Evolutionary conservation across 2,888 invertebrate species (phyloP).

Genomic region (Rutpela maculata): DNA sequence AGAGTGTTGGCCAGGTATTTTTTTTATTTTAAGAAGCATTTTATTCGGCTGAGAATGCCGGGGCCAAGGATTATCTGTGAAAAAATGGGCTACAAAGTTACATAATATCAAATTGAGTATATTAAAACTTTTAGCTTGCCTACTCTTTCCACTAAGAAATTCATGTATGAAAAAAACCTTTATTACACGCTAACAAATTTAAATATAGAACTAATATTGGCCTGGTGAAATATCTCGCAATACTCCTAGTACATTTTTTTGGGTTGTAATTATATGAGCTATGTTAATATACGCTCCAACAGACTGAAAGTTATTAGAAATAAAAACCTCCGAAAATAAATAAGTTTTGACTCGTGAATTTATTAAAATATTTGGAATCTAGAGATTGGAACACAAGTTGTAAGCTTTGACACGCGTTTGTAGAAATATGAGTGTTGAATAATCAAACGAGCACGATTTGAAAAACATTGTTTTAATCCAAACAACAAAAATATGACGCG

Average conservation of each 20-base stretch:
- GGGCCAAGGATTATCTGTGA: background rate
- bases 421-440: background rate
- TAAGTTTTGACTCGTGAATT: background rate
- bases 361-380: background rate
- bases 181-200: constrained; percentile 15
- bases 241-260: constrained; percentile 17
- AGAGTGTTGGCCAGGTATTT: background rate
- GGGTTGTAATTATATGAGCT: constrained; percentile 24
- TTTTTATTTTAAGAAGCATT: background rate
- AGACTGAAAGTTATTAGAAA: constrained; percentile 30
- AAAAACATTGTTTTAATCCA: background rate
- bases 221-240: background rate
- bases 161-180: background rate
- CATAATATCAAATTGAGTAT: background rate
- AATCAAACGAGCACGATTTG: background rate
- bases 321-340: background rate
- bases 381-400: background rate
- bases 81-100: background rate
- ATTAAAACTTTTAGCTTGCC: background rate
- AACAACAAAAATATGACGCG: constrained; percentile 2
- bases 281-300: constrained; percentile 7
- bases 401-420: background rate
- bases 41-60: background rate
- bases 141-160: background rate
- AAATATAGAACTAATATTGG: constrained; percentile 30